These are phyloP conservation scores for Pelecanus crispus DNA, from an alignment of 2,113 vertebrate species.

Conservation along the genomic window DNA sequence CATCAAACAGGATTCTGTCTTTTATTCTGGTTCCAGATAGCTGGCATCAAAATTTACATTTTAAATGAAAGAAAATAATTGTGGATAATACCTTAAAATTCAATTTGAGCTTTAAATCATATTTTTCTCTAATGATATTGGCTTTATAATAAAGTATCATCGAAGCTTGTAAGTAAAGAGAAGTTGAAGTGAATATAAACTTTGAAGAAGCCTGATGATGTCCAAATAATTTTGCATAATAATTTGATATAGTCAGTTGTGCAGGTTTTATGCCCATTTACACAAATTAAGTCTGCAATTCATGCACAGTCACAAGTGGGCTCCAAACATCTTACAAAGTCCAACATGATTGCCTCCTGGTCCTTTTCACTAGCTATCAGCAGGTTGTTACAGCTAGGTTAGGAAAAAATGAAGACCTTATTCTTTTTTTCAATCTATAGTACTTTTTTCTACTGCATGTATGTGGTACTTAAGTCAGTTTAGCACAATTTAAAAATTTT, in stretches of 20 bases:
- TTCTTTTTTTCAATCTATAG: constrained; percentile 26
- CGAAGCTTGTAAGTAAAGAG: neutral
- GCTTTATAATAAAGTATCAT: constrained; percentile 6
- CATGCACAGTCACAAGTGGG: neutral
- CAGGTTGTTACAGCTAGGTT: constrained; percentile 35
- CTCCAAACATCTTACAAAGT: constrained; percentile 32
- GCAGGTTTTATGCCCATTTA: constrained; percentile 26
- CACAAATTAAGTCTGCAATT: constrained; percentile 45
- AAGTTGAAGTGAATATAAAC: neutral
- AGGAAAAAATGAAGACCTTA: constrained; percentile 41
- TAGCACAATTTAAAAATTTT: constrained; percentile 37
- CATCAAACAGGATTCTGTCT: constrained; percentile 9
- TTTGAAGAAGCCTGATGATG: neutral
- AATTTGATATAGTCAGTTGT: neutral
- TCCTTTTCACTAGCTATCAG: constrained; percentile 57
- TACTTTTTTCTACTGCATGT: neutral
- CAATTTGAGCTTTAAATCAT: neutral
- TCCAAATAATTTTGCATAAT: constrained; percentile 23
- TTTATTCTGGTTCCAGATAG: neutral
- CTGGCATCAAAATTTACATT: constrained; percentile 45
- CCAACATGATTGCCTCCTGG: constrained; percentile 33
- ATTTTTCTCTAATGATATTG: constrained; percentile 4
- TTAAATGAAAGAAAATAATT: constrained; percentile 6
- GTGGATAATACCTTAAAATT: constrained; percentile 8
- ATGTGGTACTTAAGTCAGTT: constrained; percentile 30